Evolutionary conservation across 2,797 vertebrate genomes (phyloP), one percentile per base, ranked within the genome.

Genomic region (Bradypus variegatus): DNA sequence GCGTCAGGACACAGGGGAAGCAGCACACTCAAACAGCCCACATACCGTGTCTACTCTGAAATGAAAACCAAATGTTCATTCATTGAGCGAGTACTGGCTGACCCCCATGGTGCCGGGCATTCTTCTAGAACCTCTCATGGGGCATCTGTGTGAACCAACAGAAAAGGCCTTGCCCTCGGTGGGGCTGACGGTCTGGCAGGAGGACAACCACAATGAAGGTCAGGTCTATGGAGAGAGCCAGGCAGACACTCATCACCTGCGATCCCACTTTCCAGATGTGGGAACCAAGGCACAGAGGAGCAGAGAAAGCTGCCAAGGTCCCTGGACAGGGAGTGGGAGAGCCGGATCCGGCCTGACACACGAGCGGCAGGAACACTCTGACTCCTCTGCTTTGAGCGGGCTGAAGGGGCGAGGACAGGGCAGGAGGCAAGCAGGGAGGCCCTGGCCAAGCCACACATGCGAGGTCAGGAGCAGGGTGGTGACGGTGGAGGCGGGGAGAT

Each of bases 71-170:
- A 55, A 4, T 10, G 16, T 36, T 12, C 62, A 4, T 31, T 33
- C 64, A 65, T 5, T 2, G 16, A 36, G 2, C 1, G 14, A 29
- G 82, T 4, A 19, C 11, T 4, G 2, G 19, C 65, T 12, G 77
- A n/a, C n/a, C 3, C 6, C 4, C 9, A 18, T 1, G 31, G 50
- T 2, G 21, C 38, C 2, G 16, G 3, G 15, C 25, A 55, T 89
- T 13, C n/a, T 13, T n/a, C 72, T 7, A 3, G 18, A 36, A 9
- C 33, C 36, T 10, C 33, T 8, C 5, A 18, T 8, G 19, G 69
- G 23, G 15, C 8, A 18, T 64, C 5, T 4, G 10, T 23, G n/a
- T 0, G 38, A 1, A 33, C 33, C 0, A 3, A 21, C 6, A 1
- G 12, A 12, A 76, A 50, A 2, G 23, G 60, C 38, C 36, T 23